Evolutionary conservation across 2,888 invertebrate genomes (phyloP).

Genomic region (Lochmaea crataegi): DNA sequence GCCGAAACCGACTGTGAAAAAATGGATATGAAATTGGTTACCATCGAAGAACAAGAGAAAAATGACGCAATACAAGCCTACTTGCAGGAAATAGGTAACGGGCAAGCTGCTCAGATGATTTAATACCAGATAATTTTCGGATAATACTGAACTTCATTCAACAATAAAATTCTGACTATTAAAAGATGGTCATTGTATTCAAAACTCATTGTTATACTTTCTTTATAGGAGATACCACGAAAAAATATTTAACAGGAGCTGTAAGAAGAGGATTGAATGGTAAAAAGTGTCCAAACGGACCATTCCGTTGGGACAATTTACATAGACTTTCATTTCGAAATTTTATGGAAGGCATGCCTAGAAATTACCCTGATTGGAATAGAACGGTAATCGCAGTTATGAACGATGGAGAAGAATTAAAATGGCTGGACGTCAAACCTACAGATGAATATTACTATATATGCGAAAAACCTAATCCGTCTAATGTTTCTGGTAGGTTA

Average conservation of each 20-base stretch:
- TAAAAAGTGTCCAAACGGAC: background rate
- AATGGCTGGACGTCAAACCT: background rate
- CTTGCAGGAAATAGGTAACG: constrained; percentile 19
- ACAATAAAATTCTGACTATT: no score
- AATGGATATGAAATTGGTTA: constrained; percentile 20
- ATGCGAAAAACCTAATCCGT: background rate
- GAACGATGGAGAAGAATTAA: background rate
- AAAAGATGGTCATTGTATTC: background rate
- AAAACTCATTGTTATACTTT: background rate
- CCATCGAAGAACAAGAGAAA: constrained; percentile 25
- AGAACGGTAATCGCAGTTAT: background rate
- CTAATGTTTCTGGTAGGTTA: background rate
- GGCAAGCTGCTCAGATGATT: no score
- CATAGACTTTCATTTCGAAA: background rate
- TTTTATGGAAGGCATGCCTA: background rate
- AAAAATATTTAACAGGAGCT: background rate
- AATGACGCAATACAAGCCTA: constrained; percentile 17
- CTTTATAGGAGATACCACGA: background rate
- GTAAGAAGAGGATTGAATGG: background rate
- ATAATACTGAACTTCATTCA: no score
- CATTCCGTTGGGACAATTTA: background rate
- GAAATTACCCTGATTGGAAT: background rate
- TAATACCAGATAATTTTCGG: no score
- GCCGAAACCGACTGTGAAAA: constrained; percentile 13
- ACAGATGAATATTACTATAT: background rate